Percentiles rank a stretch among this genome's conserved stretches.
Evolutionary conservation across 2,888 invertebrate species (phyloP).

Genomic region (Luperina nickerlii): DNA sequence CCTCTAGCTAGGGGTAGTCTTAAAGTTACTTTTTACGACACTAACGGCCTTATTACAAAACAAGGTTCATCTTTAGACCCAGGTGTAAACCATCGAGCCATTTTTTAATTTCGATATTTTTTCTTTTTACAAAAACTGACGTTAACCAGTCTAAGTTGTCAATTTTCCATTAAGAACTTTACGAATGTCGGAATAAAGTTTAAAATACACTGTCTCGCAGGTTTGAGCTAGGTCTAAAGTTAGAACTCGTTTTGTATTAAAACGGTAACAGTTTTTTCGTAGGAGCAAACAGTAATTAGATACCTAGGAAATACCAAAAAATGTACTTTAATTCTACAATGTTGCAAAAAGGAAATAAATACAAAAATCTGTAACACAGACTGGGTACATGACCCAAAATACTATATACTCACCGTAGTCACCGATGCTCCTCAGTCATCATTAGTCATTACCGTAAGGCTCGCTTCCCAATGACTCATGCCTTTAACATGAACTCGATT

Average conservation of each 20-base stretch:
- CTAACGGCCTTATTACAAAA: too few relatives aligned
- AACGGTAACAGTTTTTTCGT: background rate
- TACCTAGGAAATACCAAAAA: background rate
- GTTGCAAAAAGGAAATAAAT: background rate
- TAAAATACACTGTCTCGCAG: background rate
- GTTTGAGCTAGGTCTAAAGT: background rate
- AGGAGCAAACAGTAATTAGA: background rate
- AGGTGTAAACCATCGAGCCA: background rate
- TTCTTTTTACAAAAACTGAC: background rate
- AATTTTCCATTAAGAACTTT: background rate
- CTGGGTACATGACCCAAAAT: constrained; percentile 18
- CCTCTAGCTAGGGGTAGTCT: background rate
- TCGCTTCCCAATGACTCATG: constrained; percentile 72
- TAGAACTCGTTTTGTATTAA: background rate
- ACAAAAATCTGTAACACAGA: background rate
- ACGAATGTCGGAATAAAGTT: background rate
- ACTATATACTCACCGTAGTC: constrained; percentile 40
- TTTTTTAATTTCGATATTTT: background rate
- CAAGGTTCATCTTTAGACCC: too few relatives aligned
- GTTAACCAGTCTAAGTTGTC: background rate
- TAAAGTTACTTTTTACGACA: background rate
- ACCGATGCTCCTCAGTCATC: constrained; percentile 27
- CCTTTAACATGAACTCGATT: constrained; percentile 68
- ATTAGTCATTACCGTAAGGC: constrained; percentile 58
- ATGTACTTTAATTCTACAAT: background rate